A percentile compares a stretch with the other conserved stretches of the same genome.
Evolutionary conservation across 2,113 vertebrate species (phyloP).

Genomic region (Hystrix cristata): DNA sequence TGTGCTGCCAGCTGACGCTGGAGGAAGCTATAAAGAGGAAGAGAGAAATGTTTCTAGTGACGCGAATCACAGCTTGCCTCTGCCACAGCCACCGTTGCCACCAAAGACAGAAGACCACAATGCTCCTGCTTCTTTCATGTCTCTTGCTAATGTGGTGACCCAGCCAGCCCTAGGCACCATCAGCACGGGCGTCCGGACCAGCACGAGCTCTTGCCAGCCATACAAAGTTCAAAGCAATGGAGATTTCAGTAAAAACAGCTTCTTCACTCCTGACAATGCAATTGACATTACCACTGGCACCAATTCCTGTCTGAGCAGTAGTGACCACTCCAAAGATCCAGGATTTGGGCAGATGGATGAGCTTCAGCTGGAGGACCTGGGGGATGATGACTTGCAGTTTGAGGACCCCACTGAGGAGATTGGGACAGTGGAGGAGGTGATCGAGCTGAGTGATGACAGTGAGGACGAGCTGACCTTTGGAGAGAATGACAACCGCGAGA

Average conservation of each 20-base stretch:
- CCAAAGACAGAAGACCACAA: constrained; percentile 93
- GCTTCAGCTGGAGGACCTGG: constrained; percentile 90
- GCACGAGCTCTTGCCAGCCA: constrained; percentile 83
- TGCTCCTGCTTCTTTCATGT: constrained; percentile 77
- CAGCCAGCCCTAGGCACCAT: constrained; percentile 80
- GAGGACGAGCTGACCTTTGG: constrained; percentile 95
- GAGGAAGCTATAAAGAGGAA: constrained; percentile 86
- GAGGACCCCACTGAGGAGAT: constrained; percentile 89
- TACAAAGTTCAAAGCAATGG: constrained; percentile 90
- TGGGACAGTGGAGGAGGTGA: constrained; percentile 92
- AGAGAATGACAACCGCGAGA: constrained; percentile 89
- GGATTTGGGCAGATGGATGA: constrained; percentile 89
- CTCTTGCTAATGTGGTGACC: constrained; percentile 75
- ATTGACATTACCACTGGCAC: constrained; percentile 86
- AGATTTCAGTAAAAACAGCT: constrained; percentile 86
- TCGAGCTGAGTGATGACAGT: constrained; percentile 96
- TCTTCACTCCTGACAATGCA: constrained; percentile 88
- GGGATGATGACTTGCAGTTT: constrained; percentile 87
- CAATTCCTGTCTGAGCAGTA: constrained; percentile 89
- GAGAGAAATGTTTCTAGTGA: constrained; percentile 83
- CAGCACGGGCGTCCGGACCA: constrained; percentile 75
- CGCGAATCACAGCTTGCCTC: constrained; percentile 76
- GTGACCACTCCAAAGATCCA: constrained; percentile 87
- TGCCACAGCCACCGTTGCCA: constrained; percentile 85
- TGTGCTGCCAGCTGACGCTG: constrained; percentile 79